Evolutionary conservation across 2,797 vertebrate genomes (phyloP), one percentile per base, ranked within the genome.

Genomic region (Poeciliopsis paucimaculata): DNA sequence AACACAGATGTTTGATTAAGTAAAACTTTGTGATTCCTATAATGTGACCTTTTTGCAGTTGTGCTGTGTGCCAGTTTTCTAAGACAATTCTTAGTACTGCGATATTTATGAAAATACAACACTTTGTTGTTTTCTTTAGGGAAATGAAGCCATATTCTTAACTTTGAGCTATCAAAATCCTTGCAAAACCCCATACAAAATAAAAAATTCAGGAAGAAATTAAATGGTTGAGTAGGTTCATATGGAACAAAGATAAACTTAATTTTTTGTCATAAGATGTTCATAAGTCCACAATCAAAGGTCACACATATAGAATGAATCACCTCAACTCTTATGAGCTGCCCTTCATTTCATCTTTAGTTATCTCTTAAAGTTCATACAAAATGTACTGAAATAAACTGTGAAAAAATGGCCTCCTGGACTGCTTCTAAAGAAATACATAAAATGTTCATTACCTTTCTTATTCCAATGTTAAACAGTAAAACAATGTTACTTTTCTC

Each of bases 301-400:
- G 55, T 82, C 43, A 74, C 71, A 74, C 60, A 85, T 80, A 57
- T 46, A 83, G 74, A 10, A 74, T 78, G 68, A 68, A 80, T 71
- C 43, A 80, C 68, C 43, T 76, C 74, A 87, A 80, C 77, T 18
- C 20, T 84, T 77, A 83, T 88, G 82, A 89, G 89, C 91, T 82
- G 28, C 78, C 71, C 36, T 34, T 77, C 28, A 55, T 82, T 41
- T 84, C 16, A 26, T 46, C 26, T 77, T 49, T 28, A 6, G 62
- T 57, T 45, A 66, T 51, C 4, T 2, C 41, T 78, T 18, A 53
- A 41, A 86, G 51, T 83, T 84, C 68, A 82, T n/a, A 78, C 46
- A 78, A 64, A 78, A 77, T 57, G 53, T 9, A 13, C 49, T 11
- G 20, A 47, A 12, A 72, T 31, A 45, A 28, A 13, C 23, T 34